Evolutionary conservation across 2,888 invertebrate species (phyloP).

Genomic region (Drosophila algonquin): DNA sequence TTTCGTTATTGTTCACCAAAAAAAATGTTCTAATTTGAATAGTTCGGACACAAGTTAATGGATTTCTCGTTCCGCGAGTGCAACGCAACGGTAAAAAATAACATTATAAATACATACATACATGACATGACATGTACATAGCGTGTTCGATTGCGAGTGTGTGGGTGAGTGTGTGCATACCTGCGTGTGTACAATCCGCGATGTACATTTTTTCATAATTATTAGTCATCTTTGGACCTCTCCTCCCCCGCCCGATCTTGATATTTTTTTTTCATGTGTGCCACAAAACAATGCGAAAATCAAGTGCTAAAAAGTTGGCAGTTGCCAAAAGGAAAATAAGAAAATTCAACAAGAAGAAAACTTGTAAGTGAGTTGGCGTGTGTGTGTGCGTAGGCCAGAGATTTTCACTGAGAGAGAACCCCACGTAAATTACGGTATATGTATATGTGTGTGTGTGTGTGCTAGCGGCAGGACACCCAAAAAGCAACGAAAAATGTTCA

Average conservation of each 20-base stretch:
- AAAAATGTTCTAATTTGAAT: not conserved
- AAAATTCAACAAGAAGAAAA: constrained; percentile 69
- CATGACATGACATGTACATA: constrained; percentile 44
- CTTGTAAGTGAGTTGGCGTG: constrained; percentile 50
- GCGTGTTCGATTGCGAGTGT: constrained; percentile 49
- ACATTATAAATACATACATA: constrained; percentile 30
- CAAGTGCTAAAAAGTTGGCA: constrained; percentile 35
- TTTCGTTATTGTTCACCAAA: not conserved
- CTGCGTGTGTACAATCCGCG: constrained; percentile 11
- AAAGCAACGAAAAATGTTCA: constrained; percentile 62
- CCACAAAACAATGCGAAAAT: constrained; percentile 22
- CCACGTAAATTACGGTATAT: constrained; percentile 63
- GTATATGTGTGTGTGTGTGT: constrained; percentile 30
- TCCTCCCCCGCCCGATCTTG: not conserved
- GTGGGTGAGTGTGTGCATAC: constrained; percentile 38
- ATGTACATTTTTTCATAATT: constrained; percentile 36
- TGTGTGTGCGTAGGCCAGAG: constrained; percentile 58
- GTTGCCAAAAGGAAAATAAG: constrained; percentile 49
- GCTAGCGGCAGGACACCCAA: constrained; percentile 60
- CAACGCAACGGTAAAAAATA: not conserved
- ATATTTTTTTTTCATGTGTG: constrained; percentile 30
- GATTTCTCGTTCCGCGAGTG: not conserved
- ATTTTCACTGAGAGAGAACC: constrained; percentile 67
- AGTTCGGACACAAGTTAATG: not conserved
- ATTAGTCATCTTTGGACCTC: constrained; percentile 48